A percentile compares a stretch with the other conserved stretches of the same genome.
Evolutionary conservation across 2,888 invertebrate genomes (phyloP).

Genomic region (Diloba caeruleocephala): DNA sequence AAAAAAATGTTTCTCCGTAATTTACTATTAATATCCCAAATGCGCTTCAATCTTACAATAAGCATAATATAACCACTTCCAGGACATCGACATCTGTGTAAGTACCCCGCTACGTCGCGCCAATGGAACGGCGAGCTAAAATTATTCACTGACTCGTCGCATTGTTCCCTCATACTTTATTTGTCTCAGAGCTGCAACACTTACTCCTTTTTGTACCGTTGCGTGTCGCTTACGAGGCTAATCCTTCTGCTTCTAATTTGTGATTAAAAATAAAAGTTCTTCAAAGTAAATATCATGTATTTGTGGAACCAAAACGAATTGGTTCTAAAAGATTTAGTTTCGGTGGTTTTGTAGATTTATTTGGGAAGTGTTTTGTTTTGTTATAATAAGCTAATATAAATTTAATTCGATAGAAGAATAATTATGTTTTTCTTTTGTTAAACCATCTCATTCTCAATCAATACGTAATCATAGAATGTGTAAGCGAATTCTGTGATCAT

Average conservation of each 20-base stretch:
- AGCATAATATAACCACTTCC: constrained; percentile 46
- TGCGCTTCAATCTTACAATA: constrained; percentile 12
- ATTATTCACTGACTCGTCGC: constrained; percentile 85
- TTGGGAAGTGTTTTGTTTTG: background rate
- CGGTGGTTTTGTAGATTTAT: constrained; percentile 21
- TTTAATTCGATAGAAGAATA: no score
- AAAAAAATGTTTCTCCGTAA: no score
- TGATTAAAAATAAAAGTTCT: constrained; percentile 75
- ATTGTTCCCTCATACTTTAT: constrained; percentile 88
- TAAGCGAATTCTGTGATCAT: no score
- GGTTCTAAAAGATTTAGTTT: constrained; percentile 36
- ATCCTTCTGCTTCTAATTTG: constrained; percentile 80
- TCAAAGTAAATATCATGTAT: constrained; percentile 64
- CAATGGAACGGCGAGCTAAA: constrained; percentile 80
- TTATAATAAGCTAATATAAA: no score
- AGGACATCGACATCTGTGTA: constrained; percentile 52
- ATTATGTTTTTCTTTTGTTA: no score
- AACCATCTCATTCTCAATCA: no score
- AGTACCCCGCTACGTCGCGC: constrained; percentile 68
- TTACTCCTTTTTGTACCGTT: constrained; percentile 77
- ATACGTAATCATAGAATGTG: no score
- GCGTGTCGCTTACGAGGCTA: constrained; percentile 77
- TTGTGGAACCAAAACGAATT: constrained; percentile 48
- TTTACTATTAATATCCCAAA: constrained; percentile 4
- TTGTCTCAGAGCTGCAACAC: constrained; percentile 68